Evolutionary conservation across 2,888 invertebrate species (phyloP), one percentile per base, ranked within the genome.

Genomic region (Stenodema calcarata): DNA sequence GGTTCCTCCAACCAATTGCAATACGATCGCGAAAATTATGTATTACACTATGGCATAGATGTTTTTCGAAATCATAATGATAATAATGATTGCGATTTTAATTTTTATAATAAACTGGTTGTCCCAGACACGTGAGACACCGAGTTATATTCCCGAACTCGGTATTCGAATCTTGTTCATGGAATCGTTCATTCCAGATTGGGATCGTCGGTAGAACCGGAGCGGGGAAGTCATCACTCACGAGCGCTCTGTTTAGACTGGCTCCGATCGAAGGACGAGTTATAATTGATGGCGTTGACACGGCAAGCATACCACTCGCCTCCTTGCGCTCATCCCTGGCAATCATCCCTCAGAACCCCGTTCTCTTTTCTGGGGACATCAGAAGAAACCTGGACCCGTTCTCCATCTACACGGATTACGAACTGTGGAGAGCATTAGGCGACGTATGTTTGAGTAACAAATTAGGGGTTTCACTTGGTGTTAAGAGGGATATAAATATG

Each of bases 201-300:
- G 95, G 95, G 0, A 94, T 95, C 54, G 94, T 95, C 2, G 94
- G 94, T 0, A 91, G 94, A 89, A 94, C 94, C 0, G 94, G 94
- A 0, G 94, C 94, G 0, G 94, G 94, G 0, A 95, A 95, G 90
- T 94, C 94, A 0, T 94, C 95, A 0, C 91, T 95, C 69, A 94
- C 95, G 80, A 93, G 94, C 88, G 94, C 95, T 11, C 90, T 96
- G 86, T 96, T 95, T 90, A 92, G 94, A 9, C 90, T 96, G 87
- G 94, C 94, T 0, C 95, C 94, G 88, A 90, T 94, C 30, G 93
- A 94, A 75, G 96, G 96, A 0, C 91, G 91, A 0, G 94, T 96
- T 75, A 90, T 91, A 3, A 95, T 96, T 79, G 96, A 96, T 90
- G 94, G 92, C n/a, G 89, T 95, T 0, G 92, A 94, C 79, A 93